Percentiles rank a stretch among this genome's conserved stretches.
phyloP scores from a whole-genome alignment of 1,140 invertebrate species.

The Drosophila teissieri region DNA sequence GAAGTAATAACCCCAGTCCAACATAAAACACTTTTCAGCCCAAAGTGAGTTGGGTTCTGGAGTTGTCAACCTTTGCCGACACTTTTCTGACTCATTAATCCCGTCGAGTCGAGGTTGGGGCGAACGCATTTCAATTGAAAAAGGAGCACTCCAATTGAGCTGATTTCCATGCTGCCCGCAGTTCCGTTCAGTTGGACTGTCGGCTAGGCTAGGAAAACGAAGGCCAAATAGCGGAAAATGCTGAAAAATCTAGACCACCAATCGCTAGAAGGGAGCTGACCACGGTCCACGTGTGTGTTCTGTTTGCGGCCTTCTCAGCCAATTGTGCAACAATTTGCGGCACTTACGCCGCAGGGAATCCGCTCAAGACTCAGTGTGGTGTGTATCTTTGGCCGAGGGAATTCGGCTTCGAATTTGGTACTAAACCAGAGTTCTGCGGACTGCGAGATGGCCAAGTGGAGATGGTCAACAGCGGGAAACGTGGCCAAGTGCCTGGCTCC shows the following conservation, averaged over 20 bases:
- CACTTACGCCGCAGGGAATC: slow-evolving; percentile 53
- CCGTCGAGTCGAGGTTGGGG: slow-evolving; percentile 22
- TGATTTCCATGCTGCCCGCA: slow-evolving; percentile 9
- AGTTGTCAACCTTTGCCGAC: slow-evolving; percentile 55
- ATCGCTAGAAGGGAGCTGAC: slow-evolving; percentile 25
- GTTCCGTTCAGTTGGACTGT: slow-evolving; percentile 27
- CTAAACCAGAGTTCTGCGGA: too few species aligned
- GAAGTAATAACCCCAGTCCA: slow-evolving; percentile 7
- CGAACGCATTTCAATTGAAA: slow-evolving; percentile 48
- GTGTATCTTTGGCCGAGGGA: slow-evolving; percentile 24
- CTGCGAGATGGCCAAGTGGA: not conserved
- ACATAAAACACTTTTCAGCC: slow-evolving; percentile 29
- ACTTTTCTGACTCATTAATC: slow-evolving; percentile 78
- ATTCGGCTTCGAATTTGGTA: slow-evolving; percentile 13
- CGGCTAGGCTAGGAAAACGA: slow-evolving; percentile 1
- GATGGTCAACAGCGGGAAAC: not conserved
- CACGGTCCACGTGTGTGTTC: slow-evolving; percentile 26
- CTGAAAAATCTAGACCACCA: slow-evolving; percentile 34
- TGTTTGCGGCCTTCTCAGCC: slow-evolving; percentile 22
- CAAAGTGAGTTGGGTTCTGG: slow-evolving; percentile 23
- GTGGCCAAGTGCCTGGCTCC: not conserved
- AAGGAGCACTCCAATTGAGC: slow-evolving; percentile 16
- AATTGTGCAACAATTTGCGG: slow-evolving; percentile 74
- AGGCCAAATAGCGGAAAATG: slow-evolving; percentile 34
- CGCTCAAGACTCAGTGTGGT: slow-evolving; percentile 9